phyloP scores from a whole-genome alignment of 2,888 invertebrate genomes.

The Oligia strigilis region DNA sequence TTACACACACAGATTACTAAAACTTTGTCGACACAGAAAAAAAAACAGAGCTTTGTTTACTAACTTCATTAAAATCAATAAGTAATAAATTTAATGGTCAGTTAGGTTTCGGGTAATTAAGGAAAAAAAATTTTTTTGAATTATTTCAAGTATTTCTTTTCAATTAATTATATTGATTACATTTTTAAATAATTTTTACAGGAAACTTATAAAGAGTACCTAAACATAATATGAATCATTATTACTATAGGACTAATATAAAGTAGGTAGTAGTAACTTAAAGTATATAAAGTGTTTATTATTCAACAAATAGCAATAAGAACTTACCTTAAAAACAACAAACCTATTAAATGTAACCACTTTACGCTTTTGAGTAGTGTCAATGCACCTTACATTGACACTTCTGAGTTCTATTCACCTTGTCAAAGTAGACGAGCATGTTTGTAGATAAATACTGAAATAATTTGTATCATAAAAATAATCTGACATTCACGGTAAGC shows the following conservation, averaged over 20 bases:
- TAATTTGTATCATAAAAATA: slow-evolving; percentile 5
- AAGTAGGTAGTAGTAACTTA: too few relatives aligned
- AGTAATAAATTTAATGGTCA: neutral
- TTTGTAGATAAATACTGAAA: slow-evolving; percentile 7
- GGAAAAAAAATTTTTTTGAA: neutral
- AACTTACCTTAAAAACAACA: neutral
- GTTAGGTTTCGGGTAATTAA: neutral
- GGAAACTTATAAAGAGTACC: too few relatives aligned
- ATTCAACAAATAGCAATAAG: neutral
- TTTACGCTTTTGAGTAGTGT: neutral
- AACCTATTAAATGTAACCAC: neutral
- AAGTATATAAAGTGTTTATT: neutral
- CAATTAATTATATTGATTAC: too few relatives aligned
- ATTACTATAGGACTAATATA: neutral
- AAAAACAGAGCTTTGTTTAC: neutral
- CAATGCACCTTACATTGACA: slow-evolving; percentile 12
- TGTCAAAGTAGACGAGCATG: neutral
- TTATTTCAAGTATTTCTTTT: too few relatives aligned
- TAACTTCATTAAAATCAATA: neutral
- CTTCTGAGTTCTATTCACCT: slow-evolving; percentile 20
- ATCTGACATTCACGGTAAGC: slow-evolving; percentile 34
- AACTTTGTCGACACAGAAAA: neutral
- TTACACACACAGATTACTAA: neutral
- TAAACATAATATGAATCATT: neutral
- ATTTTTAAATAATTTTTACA: too few relatives aligned